phyloP scores from a whole-genome alignment of 1,140 invertebrate species.

The Thaumatotibia leucotreta region DNA sequence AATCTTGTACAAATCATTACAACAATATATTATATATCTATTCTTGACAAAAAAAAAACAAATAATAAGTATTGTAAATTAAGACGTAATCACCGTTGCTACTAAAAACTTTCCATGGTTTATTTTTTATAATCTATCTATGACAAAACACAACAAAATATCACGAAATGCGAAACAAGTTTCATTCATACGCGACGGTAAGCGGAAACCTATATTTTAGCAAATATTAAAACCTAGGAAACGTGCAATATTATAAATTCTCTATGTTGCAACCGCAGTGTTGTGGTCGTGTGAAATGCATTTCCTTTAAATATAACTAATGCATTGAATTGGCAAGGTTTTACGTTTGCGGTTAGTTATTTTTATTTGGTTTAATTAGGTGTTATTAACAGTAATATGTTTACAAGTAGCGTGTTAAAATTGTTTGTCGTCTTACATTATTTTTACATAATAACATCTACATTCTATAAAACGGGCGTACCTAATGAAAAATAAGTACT shows the following conservation, averaged over 20 bases:
- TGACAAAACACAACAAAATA: conserved; percentile 10
- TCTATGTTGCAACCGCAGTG: conserved; percentile 33
- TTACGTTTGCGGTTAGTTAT: not conserved
- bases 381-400: not conserved
- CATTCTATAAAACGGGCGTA: no score
- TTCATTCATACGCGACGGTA: not conserved
- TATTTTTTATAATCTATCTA: conserved; percentile 14
- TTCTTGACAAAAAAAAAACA: no score
- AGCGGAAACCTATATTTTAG: conserved; percentile 30
- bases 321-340: conserved; percentile 21
- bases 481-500: no score
- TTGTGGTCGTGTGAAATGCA: conserved; percentile 40
- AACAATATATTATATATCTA: no score
- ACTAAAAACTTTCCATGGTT: not conserved
- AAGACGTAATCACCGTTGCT: no score
- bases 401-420: no score
- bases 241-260: conserved; percentile 23
- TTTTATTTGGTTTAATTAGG: conserved; percentile 1
- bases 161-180: not conserved
- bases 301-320: conserved; percentile 55
- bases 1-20: no score
- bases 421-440: no score
- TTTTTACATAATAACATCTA: no score
- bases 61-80: no score
- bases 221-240: conserved; percentile 44